These are phyloP conservation scores for Caenorhabditis inopinata DNA, from an alignment of 1,140 invertebrate genomes.

Conservation along the genomic window DNA sequence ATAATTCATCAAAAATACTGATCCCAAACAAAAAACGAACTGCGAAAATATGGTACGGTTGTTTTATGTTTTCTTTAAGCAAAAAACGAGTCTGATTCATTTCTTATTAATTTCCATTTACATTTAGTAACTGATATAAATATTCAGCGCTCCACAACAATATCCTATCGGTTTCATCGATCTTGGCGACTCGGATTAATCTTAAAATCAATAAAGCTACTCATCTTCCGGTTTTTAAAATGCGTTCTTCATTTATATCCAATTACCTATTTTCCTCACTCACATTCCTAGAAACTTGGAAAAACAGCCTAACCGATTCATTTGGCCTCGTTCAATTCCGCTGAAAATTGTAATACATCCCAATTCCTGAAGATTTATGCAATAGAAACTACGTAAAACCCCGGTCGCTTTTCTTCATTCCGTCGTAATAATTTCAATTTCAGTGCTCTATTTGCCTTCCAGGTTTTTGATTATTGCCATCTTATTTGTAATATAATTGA, in stretches of 20 bases:
- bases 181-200: background rate
- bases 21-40: background rate
- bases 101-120: no score
- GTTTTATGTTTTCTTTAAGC: no score
- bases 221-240: background rate
- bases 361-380: background rate
- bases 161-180: background rate
- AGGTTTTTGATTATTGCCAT: background rate
- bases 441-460: no score
- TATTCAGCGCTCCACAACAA: background rate
- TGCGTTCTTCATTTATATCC: background rate
- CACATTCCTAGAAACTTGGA: no score
- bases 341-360: background rate
- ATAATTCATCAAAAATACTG: background rate
- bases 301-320: no score
- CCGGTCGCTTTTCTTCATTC: background rate
- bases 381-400: no score
- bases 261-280: background rate
- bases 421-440: no score
- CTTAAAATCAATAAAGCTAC: background rate
- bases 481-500: background rate
- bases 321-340: background rate
- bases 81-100: no score
- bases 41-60: background rate
- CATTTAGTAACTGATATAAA: no score